Evolutionary conservation across 2,797 vertebrate genomes (phyloP), one percentile per base, ranked within the genome.

Genomic region (Clarias laeviceps): DNA sequence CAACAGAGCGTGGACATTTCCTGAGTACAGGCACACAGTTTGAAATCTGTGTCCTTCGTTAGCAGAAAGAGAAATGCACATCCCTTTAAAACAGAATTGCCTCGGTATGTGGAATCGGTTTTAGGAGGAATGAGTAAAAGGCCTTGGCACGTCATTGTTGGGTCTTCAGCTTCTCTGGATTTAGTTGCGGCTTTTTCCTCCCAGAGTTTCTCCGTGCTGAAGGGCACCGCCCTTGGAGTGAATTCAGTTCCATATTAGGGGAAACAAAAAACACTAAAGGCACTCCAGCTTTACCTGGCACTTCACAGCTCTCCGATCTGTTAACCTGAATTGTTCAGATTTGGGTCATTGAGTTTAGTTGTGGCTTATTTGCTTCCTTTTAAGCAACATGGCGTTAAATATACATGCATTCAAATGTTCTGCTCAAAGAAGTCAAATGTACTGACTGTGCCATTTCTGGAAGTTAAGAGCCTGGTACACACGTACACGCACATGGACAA

Each of bases 361-460:
- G 15, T 22, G 27, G 27, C 22, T 81, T 56, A 72, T 37, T 68
- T 65, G 24, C 20, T 22, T 83, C 37, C 34, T 64, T 45, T 17
- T 34, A 3, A 15, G 2, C 24, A 74, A 3, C 18, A 9, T 65
- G 37, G 2, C 29, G 15, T n/a, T 34, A 64, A 24, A 64, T 29
- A 87, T 62, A 34, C 34, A 76, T n/a, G 20, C 81, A 85, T 88
- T 90, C 82, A 87, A 76, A 88, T 81, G 83, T 78, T 69, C 66
- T 62, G 50, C 59, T 84, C 57, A 37, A 18, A 62, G 61, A 82
- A 80, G 57, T 17, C 73, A 68, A 24, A 82, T 81, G 27, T 85
- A 91, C 90, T 91, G 91, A 93, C 90, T 70, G n/a, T 40, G 86
- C 73, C 27, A n/a, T 74, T 82, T 14, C 4, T 45, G 22, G 27